Evolutionary conservation across 2,888 invertebrate genomes (phyloP).

Genomic region (Pseudococcus jackbeardsleyi): DNA sequence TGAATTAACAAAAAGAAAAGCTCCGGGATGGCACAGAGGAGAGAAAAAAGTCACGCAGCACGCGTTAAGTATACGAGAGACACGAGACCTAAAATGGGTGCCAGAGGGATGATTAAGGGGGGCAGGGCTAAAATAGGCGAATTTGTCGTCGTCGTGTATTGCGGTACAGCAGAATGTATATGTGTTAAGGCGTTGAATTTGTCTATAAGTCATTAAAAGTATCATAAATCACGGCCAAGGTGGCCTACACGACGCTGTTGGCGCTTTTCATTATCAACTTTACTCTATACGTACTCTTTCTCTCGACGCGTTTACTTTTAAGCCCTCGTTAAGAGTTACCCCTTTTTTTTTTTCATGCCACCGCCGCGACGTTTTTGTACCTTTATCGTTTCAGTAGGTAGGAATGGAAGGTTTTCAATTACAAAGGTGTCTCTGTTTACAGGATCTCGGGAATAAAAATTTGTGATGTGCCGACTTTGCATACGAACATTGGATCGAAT

Average conservation of each 20-base stretch:
- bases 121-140: neutral
- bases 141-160: slow-evolving; percentile 28
- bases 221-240: slow-evolving; percentile 58
- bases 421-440: too few relatives aligned
- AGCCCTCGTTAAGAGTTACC: slow-evolving; percentile 33
- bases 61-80: neutral
- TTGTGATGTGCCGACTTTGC: too few relatives aligned
- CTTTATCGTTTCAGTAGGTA: neutral
- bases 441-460: too few relatives aligned
- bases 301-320: slow-evolving; percentile 38
- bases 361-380: slow-evolving; percentile 35
- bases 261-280: slow-evolving; percentile 52
- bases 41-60: slow-evolving; percentile 31
- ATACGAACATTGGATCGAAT: too few relatives aligned
- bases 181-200: slow-evolving; percentile 61
- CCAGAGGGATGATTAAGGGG: neutral
- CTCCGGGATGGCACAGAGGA: neutral
- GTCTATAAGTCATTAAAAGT: slow-evolving; percentile 61
- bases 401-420: too few relatives aligned
- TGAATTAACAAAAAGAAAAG: slow-evolving; percentile 27
- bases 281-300: neutral
- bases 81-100: neutral
- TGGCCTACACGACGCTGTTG: neutral
- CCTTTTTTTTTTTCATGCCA: slow-evolving; percentile 22
- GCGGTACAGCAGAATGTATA: slow-evolving; percentile 22